These are phyloP conservation scores for Anisognathus igniventris DNA, from an alignment of 2,797 vertebrate genomes.

Conservation along the genomic window DNA sequence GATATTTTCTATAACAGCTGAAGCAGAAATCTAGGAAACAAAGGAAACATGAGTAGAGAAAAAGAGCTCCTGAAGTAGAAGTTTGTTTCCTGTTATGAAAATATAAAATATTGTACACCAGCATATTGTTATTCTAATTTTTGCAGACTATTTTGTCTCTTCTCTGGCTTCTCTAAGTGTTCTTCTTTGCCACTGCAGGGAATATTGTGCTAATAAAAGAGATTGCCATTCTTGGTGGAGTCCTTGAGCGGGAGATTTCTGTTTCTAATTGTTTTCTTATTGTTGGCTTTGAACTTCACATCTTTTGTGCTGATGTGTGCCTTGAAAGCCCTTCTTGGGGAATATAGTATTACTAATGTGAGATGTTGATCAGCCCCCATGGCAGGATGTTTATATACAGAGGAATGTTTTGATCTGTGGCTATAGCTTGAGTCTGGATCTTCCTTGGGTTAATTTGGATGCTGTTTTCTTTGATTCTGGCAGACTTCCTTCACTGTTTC, in stretches of 20 bases:
- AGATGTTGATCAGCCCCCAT: conserved; percentile 50
- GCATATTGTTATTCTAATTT: conserved; percentile 1
- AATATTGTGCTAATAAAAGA: conserved; percentile 57
- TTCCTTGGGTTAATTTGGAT: conserved; percentile 7
- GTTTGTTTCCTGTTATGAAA: background rate
- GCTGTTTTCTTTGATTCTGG: conserved; percentile 47
- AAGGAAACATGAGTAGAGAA: background rate
- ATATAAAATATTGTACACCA: background rate
- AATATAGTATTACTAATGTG: conserved; percentile 58
- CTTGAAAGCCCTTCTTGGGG: conserved; percentile 51
- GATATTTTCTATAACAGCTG: background rate
- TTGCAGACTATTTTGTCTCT: conserved; percentile 18
- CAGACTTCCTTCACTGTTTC: conserved; percentile 35
- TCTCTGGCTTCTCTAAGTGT: conserved; percentile 10
- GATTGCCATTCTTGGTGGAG: conserved; percentile 39
- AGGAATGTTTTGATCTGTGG: conserved; percentile 62
- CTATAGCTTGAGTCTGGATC: conserved; percentile 21
- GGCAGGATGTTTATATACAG: conserved; percentile 62
- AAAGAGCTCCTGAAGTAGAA: background rate
- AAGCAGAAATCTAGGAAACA: background rate
- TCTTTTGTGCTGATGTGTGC: conserved; percentile 48
- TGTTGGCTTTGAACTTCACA: conserved; percentile 72
- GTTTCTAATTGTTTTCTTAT: conserved; percentile 74
- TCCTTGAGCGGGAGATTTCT: conserved; percentile 47
- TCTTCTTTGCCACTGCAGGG: conserved; percentile 28